These are phyloP conservation scores for Tachystola acroxantha DNA, from an alignment of 2,888 invertebrate species.

Conservation along the genomic window DNA sequence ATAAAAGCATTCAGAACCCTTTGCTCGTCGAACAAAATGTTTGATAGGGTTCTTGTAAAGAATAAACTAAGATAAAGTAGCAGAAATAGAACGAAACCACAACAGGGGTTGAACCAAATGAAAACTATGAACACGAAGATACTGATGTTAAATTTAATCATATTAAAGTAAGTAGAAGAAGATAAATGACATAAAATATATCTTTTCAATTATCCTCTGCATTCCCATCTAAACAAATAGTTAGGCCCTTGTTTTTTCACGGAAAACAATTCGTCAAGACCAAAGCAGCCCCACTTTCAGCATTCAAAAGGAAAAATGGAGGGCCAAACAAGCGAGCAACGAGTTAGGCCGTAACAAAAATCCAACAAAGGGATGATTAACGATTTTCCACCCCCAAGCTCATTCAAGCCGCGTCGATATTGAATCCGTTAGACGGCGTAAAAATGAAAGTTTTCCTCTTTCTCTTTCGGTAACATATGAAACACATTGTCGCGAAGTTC, in stretches of 20 bases:
- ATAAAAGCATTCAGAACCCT: no score
- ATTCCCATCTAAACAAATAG: constrained; percentile 1
- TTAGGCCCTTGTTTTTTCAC: constrained; percentile 44
- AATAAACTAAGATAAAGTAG: neutral
- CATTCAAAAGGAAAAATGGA: constrained; percentile 71
- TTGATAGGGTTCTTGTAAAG: neutral
- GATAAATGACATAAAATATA: no score
- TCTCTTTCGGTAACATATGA: constrained; percentile 51
- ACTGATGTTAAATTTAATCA: no score
- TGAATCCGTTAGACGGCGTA: constrained; percentile 75
- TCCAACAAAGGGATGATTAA: constrained; percentile 78
- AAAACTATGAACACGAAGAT: no score
- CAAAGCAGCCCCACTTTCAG: constrained; percentile 57
- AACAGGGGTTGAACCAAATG: no score
- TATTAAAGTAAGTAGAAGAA: no score
- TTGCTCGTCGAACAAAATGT: no score
- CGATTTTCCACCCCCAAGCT: constrained; percentile 71
- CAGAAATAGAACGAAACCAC: neutral
- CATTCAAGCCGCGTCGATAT: constrained; percentile 76
- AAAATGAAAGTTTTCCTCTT: constrained; percentile 73
- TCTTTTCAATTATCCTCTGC: neutral
- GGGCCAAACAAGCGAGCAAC: constrained; percentile 75
- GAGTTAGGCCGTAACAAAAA: constrained; percentile 77
- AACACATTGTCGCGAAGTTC: constrained; percentile 33
- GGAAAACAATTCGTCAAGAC: constrained; percentile 74